Percentiles rank a stretch among this genome's conserved stretches.
These are phyloP conservation scores for Poeciliopsis paucimaculata DNA, from an alignment of 2,797 vertebrate genomes.

Conservation along the genomic window DNA sequence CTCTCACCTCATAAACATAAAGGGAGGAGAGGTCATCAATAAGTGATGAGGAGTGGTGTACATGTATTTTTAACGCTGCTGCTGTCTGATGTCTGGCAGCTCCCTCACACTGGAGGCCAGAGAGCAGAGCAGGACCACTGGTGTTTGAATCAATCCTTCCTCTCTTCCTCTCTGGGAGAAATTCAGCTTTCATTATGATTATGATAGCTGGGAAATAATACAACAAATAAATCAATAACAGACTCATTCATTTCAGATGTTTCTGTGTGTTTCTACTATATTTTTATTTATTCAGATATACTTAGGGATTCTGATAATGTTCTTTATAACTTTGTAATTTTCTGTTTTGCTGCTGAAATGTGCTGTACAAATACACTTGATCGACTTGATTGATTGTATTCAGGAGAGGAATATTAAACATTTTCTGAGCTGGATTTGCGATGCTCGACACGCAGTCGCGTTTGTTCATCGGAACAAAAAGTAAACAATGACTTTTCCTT, in stretches of 20 bases:
- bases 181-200: constrained; percentile 5
- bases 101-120: constrained; percentile 72
- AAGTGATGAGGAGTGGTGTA: constrained; percentile 84
- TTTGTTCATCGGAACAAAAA: constrained; percentile 13
- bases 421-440: neutral
- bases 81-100: constrained; percentile 83
- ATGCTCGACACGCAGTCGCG: constrained; percentile 16
- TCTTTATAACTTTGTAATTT: no score
- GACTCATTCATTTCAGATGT: neutral
- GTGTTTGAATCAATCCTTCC: constrained; percentile 48
- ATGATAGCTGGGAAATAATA: neutral
- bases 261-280: no score
- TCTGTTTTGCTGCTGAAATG: no score
- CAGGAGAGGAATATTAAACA: neutral
- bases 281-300: no score
- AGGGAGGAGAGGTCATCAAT: constrained; percentile 82
- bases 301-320: no score
- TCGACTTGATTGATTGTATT: neutral
- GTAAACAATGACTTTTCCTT: constrained; percentile 32
- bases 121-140: constrained; percentile 66
- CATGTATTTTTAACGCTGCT: constrained; percentile 85
- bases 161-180: constrained; percentile 15
- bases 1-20: constrained; percentile 84
- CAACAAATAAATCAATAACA: neutral
- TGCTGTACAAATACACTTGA: no score